Conservation (phyloP, 2,888 invertebrate species). For the Diachrysia chrysitis region DNA sequence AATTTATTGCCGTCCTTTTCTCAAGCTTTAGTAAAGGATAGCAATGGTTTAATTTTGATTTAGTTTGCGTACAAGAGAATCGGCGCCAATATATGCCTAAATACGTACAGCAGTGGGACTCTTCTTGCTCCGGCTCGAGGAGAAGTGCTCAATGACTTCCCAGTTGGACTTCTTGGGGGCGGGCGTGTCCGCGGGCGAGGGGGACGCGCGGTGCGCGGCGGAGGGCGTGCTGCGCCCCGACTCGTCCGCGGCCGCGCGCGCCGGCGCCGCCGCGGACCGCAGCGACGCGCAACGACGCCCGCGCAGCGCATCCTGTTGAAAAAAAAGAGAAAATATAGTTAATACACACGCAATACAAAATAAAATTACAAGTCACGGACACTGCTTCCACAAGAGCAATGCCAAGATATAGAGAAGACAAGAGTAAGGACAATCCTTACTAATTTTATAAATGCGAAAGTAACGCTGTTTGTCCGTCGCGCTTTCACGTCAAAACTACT, state of each 20-base stretch:
- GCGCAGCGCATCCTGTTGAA: slow-evolving; percentile 90
- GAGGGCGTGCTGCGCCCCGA: slow-evolving; percentile 83
- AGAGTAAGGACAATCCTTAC: too few species aligned
- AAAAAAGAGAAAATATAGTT: slow-evolving; percentile 84
- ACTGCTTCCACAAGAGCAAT: too few species aligned
- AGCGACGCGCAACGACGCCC: slow-evolving; percentile 90
- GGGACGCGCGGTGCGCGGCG: slow-evolving; percentile 81
- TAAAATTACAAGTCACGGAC: too few species aligned
- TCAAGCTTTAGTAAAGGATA: too few species aligned
- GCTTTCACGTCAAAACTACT: too few species aligned
- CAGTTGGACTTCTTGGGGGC: slow-evolving; percentile 95
- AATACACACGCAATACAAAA: background rate
- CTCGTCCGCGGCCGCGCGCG: slow-evolving; percentile 71
- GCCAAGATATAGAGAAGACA: too few species aligned
- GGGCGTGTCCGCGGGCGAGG: slow-evolving; percentile 87
- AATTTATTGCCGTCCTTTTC: too few species aligned
- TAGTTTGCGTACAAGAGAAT: too few species aligned
- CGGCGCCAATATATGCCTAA: background rate
- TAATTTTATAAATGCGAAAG: too few species aligned
- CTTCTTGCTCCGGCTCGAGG: slow-evolving; percentile 89
- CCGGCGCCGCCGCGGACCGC: slow-evolving; percentile 82
- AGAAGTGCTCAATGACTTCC: slow-evolving; percentile 97
- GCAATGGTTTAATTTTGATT: too few species aligned
- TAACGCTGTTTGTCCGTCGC: too few species aligned
- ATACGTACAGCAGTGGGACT: slow-evolving; percentile 85